Conservation (phyloP, 1,140 invertebrate genomes). For the Venustaconcha ellipsiformis region DNA sequence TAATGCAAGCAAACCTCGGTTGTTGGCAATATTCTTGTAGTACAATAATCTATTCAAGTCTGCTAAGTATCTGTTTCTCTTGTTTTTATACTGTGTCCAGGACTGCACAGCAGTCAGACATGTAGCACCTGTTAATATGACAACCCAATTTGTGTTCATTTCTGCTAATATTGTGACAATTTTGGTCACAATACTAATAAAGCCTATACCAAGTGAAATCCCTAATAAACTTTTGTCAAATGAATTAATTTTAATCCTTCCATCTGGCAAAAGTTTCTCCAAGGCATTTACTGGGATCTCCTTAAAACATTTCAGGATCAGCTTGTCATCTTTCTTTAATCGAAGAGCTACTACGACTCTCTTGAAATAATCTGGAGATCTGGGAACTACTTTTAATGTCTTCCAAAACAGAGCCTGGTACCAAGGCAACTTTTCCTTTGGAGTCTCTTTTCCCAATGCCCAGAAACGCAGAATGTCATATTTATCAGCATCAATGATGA, state of each 20-base stretch:
- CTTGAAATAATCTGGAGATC: slow-evolving; percentile 60
- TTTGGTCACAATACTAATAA: slow-evolving; percentile 51
- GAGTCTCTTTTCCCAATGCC: slow-evolving; percentile 60
- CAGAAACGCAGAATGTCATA: slow-evolving; percentile 66
- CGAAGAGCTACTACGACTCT: slow-evolving; percentile 62
- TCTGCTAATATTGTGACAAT: slow-evolving; percentile 49
- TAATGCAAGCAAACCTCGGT: slow-evolving; percentile 59
- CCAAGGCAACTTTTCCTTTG: slow-evolving; percentile 34
- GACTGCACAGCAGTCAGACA: slow-evolving; percentile 45
- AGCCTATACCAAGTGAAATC: slow-evolving; percentile 41
- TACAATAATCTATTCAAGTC: slow-evolving; percentile 60
- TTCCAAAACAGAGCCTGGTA: slow-evolving; percentile 35
- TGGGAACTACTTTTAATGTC: slow-evolving; percentile 14
- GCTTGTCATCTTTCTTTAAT: slow-evolving; percentile 62
- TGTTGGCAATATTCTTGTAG: slow-evolving; percentile 66
- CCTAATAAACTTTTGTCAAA: slow-evolving; percentile 54
- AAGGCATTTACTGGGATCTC: slow-evolving; percentile 62
- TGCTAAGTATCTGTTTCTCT: slow-evolving; percentile 56
- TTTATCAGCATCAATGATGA: slow-evolving; percentile 56
- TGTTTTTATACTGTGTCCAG: slow-evolving; percentile 55
- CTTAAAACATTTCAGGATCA: slow-evolving; percentile 65
- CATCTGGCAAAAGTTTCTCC: slow-evolving; percentile 65
- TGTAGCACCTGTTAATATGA: slow-evolving; percentile 33
- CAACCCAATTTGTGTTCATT: slow-evolving; percentile 32
- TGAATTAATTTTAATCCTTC: slow-evolving; percentile 54